A percentile compares a stretch with the other conserved stretches of the same genome.
Evolutionary conservation across 2,888 invertebrate genomes (phyloP).

Genomic region (Hydraecia micacea): DNA sequence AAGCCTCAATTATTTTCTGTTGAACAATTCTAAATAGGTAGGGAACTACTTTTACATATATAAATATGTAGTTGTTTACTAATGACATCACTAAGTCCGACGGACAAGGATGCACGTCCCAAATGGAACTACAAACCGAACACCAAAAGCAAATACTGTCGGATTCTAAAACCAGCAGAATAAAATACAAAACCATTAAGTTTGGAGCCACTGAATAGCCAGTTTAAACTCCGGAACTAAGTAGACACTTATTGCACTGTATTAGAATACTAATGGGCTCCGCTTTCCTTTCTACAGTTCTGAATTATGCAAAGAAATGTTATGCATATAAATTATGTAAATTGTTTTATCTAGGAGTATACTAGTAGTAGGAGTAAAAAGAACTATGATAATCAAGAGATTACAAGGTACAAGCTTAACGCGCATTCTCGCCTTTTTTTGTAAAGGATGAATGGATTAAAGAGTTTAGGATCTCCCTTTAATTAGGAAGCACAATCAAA

Average conservation of each 20-base stretch:
- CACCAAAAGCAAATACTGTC: slow-evolving; percentile 28
- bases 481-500: slow-evolving; percentile 59
- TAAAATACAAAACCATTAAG: slow-evolving; percentile 53
- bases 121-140: slow-evolving; percentile 31
- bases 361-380: no score
- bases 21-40: not conserved
- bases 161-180: slow-evolving; percentile 36
- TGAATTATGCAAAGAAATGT: slow-evolving; percentile 56
- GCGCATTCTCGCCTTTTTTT: slow-evolving; percentile 36
- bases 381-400: slow-evolving; percentile 47
- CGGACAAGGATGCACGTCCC: slow-evolving; percentile 7
- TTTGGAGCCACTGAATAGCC: slow-evolving; percentile 49
- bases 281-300: slow-evolving; percentile 45
- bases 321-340: slow-evolving; percentile 54
- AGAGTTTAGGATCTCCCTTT: slow-evolving; percentile 52
- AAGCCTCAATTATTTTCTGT: not conserved
- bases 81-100: slow-evolving; percentile 34
- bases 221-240: slow-evolving; percentile 60
- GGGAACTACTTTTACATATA: not conserved
- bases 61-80: not conserved
- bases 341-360: slow-evolving; percentile 59
- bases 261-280: slow-evolving; percentile 63
- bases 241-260: slow-evolving; percentile 56
- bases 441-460: slow-evolving; percentile 64
- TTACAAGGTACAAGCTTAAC: slow-evolving; percentile 30